Base-by-base conservation (phyloP, 2,113 vertebrate genomes). In the Sylvilagus bachmani region DNA sequence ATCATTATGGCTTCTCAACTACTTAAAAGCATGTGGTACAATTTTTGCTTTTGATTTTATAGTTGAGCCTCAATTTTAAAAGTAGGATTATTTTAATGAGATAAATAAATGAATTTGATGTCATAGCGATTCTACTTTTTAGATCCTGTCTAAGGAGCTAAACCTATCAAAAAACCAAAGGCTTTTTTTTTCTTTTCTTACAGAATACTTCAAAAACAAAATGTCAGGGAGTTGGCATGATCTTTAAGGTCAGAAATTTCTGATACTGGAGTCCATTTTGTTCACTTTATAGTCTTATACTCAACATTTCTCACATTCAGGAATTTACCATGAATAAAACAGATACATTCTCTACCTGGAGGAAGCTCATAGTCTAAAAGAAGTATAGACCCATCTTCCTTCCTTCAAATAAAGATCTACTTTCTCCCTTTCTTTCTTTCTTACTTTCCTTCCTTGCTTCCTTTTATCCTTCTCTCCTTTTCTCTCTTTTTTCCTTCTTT, bases 181-280 rank as follows among this genome's bases (percentile, higher is more conserved):
- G 71, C 27, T 58, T 58, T 58, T 58, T 58, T 58, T 58, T 44
- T 44, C 69, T 7, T 62, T 89, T 61, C 24, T 31, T 51, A 11
- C 2, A 66, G 53, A 53, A 31, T 14, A 53, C 10, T 19, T 51
- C 21, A 83, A 64, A 69, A 64, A 21, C 29, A 33, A 1, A 82
- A 21, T 2, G 3, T 4, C 22, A 64, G 3, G 25, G 31, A 7
- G 1, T 71, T 33, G 36, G 31, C 19, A 58, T 74, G 12, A 38
- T 14, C 6, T 51, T 77, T 73, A 82, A 77, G 49, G 73, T 75
- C 62, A 91, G 19, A 64, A 84, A 93, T 82, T 91, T 96, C 67
- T 24, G n/a, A 27, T 31, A 69, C 5, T 75, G 14, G 22, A n/a
- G 13, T 2, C 73, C 31, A 62, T 67, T 89, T 74, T 22, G 25